These are phyloP conservation scores for Myripristis jacobus DNA, from an alignment of 2,797 vertebrate genomes.

Conservation along the genomic window DNA sequence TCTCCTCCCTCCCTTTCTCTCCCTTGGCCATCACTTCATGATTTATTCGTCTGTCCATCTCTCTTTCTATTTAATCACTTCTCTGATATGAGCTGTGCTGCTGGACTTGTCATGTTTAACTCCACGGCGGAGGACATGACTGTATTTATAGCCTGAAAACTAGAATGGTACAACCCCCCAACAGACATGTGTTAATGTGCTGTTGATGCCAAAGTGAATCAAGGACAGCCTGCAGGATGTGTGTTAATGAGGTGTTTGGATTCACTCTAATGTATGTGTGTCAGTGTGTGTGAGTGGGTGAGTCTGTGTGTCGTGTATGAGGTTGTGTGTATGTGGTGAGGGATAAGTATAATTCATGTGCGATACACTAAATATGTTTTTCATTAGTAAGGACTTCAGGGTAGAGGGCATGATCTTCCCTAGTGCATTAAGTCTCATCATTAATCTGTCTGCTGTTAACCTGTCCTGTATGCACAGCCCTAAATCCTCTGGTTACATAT, in stretches of 20 bases:
- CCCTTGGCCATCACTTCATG: constrained; percentile 44
- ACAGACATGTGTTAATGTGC: constrained; percentile 49
- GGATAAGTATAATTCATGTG: not conserved
- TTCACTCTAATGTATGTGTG: constrained; percentile 40
- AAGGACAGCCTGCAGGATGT: constrained; percentile 56
- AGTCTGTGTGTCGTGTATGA: constrained; percentile 26
- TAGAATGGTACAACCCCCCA: constrained; percentile 41
- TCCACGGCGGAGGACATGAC: not conserved
- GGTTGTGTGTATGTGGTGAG: not conserved
- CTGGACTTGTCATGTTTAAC: constrained; percentile 48
- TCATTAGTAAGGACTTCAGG: constrained; percentile 26
- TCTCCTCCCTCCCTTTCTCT: constrained; percentile 29
- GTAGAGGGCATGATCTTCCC: constrained; percentile 23
- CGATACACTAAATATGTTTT: constrained; percentile 30
- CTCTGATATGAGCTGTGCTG: constrained; percentile 60
- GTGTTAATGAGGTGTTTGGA: constrained; percentile 64
- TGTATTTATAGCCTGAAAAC: constrained; percentile 66
- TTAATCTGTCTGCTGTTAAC: constrained; percentile 37
- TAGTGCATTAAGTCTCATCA: constrained; percentile 25
- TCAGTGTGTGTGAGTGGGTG: constrained; percentile 17
- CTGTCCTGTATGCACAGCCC: constrained; percentile 9
- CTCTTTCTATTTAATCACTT: constrained; percentile 63
- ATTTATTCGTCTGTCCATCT: constrained; percentile 62
- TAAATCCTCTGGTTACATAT: constrained; percentile 29
- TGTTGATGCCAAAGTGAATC: constrained; percentile 53